Percentiles rank a stretch among this genome's conserved stretches.
phyloP scores from a whole-genome alignment of 2,113 vertebrate species.

The Malurus cyaneus region DNA sequence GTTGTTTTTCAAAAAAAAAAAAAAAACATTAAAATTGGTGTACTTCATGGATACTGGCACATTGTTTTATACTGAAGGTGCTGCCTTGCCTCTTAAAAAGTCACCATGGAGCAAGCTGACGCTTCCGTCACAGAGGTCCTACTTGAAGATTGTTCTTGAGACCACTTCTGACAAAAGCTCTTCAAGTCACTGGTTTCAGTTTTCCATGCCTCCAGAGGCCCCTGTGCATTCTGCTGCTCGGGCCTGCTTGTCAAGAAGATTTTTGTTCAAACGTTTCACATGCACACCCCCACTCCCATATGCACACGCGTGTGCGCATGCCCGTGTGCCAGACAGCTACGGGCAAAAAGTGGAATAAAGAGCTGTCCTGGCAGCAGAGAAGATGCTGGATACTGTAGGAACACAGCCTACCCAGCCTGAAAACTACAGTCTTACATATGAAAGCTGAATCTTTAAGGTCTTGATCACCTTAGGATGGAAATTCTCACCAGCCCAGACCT shows the following conservation, averaged over 20 bases:
- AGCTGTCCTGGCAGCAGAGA: neutral
- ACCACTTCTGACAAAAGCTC: neutral
- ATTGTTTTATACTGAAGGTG: neutral
- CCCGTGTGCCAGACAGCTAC: neutral
- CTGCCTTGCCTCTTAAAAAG: neutral
- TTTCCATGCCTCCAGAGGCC: neutral
- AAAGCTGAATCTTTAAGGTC: neutral
- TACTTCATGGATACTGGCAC: neutral
- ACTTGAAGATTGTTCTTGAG: neutral
- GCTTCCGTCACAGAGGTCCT: neutral
- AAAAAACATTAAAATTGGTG: neutral
- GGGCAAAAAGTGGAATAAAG: neutral
- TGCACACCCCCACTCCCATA: neutral
- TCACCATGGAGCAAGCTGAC: neutral
- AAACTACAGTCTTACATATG: neutral
- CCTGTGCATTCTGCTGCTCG: neutral
- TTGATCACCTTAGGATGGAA: constrained; percentile 12
- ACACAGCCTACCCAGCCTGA: neutral
- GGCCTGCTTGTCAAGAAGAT: neutral
- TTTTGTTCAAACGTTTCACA: neutral
- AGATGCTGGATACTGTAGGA: neutral
- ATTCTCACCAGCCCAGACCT: constrained; percentile 13
- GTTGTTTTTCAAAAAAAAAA: neutral
- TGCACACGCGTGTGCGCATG: neutral
- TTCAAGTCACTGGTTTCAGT: neutral